Conservation (phyloP, 1,140 invertebrate genomes). For the Adoxophyes honmai region DNA sequence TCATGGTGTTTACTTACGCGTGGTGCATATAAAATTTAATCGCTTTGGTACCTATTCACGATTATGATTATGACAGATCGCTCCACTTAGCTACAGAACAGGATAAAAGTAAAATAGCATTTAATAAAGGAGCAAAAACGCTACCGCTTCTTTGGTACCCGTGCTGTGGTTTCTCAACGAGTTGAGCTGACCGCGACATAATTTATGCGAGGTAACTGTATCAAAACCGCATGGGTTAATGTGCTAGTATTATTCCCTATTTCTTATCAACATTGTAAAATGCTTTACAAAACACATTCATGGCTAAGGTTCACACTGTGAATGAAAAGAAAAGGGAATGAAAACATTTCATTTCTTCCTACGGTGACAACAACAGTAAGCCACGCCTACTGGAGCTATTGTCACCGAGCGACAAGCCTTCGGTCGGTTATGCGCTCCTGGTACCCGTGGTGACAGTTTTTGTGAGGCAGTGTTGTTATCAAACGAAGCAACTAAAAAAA, state of each 20-base stretch:
- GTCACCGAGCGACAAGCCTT: conserved; percentile 17
- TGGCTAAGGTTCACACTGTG: too few species aligned
- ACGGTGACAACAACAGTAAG: conserved; percentile 21
- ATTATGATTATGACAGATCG: neutral
- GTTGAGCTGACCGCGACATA: conserved; percentile 30
- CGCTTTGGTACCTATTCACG: too few species aligned
- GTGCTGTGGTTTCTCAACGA: conserved; percentile 45
- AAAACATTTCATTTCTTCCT: too few species aligned
- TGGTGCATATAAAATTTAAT: too few species aligned
- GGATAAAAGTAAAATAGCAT: conserved; percentile 12
- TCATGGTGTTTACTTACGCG: too few species aligned
- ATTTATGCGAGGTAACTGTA: conserved; percentile 48
- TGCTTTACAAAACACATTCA: too few species aligned
- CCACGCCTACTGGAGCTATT: conserved; percentile 20
- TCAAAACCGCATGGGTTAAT: conserved; percentile 31
- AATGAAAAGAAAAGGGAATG: too few species aligned
- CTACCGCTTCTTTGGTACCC: conserved; percentile 33
- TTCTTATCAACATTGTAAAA: too few species aligned
- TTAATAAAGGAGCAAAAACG: conserved; percentile 24
- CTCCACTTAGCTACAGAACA: neutral
- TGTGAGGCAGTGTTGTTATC: conserved; percentile 18
- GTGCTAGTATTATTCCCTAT: neutral
- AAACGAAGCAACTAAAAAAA: conserved; percentile 22
- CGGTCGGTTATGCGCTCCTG: conserved; percentile 31
- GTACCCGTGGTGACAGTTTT: conserved; percentile 49